Conservation (phyloP, 2,888 invertebrate genomes). For the Dorcus parallelipipedus region DNA sequence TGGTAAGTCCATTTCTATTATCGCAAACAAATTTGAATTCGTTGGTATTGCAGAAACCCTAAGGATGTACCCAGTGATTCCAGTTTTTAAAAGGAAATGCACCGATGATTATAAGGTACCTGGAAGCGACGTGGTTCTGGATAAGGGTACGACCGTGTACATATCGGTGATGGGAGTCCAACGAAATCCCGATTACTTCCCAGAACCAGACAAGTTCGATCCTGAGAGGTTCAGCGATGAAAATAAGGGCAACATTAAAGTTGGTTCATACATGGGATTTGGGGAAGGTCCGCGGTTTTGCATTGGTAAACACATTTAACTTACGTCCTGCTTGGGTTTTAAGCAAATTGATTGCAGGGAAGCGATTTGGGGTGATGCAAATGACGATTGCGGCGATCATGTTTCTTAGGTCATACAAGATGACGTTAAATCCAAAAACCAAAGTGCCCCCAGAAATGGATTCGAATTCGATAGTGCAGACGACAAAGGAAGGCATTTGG, state of each 20-base stretch:
- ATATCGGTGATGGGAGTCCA: constrained; percentile 36
- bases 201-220: constrained; percentile 32
- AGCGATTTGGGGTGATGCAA: constrained; percentile 25
- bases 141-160: constrained; percentile 36
- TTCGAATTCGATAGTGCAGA: constrained; percentile 13
- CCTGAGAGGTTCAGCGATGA: constrained; percentile 34
- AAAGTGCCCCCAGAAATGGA: constrained; percentile 17
- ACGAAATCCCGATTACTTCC: constrained; percentile 34
- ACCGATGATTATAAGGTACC: constrained; percentile 36
- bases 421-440: constrained; percentile 19
- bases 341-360: constrained; percentile 15
- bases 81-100: constrained; percentile 25
- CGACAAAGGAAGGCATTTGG: constrained; percentile 20
- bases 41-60: constrained; percentile 38
- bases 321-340: background rate
- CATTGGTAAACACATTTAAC: constrained; percentile 26
- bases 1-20: background rate
- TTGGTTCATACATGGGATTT: constrained; percentile 33
- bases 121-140: constrained; percentile 34
- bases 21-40: background rate
- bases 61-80: constrained; percentile 40
- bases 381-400: constrained; percentile 16
- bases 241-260: constrained; percentile 22
- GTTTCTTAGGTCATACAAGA: constrained; percentile 18
- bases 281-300: constrained; percentile 36